A percentile compares a stretch with the other conserved stretches of the same genome.
These are phyloP conservation scores for Cyrtodaria siliqua DNA, from an alignment of 2,888 invertebrate species.

Conservation along the genomic window DNA sequence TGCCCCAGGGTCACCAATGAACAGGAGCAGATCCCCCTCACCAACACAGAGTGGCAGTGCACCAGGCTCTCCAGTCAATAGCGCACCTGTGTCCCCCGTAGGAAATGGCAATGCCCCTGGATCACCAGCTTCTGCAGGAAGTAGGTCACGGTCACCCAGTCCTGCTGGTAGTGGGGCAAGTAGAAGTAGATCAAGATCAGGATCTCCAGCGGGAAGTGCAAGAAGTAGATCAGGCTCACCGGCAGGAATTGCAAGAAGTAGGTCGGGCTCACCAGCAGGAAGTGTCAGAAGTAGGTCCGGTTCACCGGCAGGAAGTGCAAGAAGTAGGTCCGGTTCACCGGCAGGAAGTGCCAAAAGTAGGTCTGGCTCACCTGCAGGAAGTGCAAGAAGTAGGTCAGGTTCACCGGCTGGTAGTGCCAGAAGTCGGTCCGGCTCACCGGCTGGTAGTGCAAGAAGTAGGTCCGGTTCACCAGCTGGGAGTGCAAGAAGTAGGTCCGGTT, in stretches of 20 bases:
- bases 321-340: slow-evolving; percentile 58
- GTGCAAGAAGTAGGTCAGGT: slow-evolving; percentile 54
- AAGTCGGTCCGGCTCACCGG: slow-evolving; percentile 50
- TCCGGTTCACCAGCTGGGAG: slow-evolving; percentile 39
- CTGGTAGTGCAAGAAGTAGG: slow-evolving; percentile 41
- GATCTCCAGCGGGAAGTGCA: slow-evolving; percentile 48
- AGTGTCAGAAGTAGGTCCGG: slow-evolving; percentile 28
- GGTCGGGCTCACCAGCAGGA: slow-evolving; percentile 62
- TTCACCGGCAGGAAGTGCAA: slow-evolving; percentile 52
- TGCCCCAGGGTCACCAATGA: background rate
- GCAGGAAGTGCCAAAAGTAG: slow-evolving; percentile 52
- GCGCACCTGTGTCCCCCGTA: slow-evolving; percentile 46
- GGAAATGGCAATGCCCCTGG: slow-evolving; percentile 49
- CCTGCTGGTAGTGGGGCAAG: slow-evolving; percentile 46
- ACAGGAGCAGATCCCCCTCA: slow-evolving; percentile 58
- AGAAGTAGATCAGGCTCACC: slow-evolving; percentile 26
- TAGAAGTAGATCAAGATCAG: slow-evolving; percentile 49
- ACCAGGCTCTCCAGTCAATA: slow-evolving; percentile 48
- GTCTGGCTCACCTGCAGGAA: slow-evolving; percentile 55
- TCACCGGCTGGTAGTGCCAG: slow-evolving; percentile 32
- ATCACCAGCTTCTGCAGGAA: slow-evolving; percentile 39
- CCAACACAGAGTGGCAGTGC: slow-evolving; percentile 46
- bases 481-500: slow-evolving; percentile 56
- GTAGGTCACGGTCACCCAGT: slow-evolving; percentile 60
- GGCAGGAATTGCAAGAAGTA: slow-evolving; percentile 48